Conservation (phyloP, 2,888 invertebrate species). For the Caradrina kadenii region DNA sequence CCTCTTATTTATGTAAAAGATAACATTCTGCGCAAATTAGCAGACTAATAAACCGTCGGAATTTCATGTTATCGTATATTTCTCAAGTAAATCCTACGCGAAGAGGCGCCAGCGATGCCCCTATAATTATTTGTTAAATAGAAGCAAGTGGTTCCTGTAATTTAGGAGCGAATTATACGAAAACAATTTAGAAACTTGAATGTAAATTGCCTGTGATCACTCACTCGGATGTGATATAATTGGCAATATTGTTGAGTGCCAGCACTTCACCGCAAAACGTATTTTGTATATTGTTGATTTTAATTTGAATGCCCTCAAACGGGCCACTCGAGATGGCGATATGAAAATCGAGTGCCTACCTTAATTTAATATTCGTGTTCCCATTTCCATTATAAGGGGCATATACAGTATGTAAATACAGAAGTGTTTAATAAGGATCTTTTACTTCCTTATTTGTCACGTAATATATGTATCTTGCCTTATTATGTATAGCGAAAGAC, state of each 20-base stretch:
- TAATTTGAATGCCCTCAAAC: slow-evolving; percentile 32
- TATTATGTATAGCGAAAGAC: slow-evolving; percentile 3
- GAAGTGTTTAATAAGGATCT: slow-evolving; percentile 15
- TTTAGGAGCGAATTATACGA: slow-evolving; percentile 69
- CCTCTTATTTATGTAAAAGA: slow-evolving; percentile 62
- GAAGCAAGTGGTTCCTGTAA: slow-evolving; percentile 67
- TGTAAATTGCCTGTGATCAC: slow-evolving; percentile 61
- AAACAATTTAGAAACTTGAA: slow-evolving; percentile 61
- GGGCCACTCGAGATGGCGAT: slow-evolving; percentile 20
- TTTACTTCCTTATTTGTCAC: slow-evolving; percentile 18
- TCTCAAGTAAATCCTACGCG: slow-evolving; percentile 47
- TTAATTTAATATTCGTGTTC: slow-evolving; percentile 37
- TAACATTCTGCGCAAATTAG: slow-evolving; percentile 65
- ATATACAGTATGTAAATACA: slow-evolving; percentile 38
- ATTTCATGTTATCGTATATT: slow-evolving; percentile 57
- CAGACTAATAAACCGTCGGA: slow-evolving; percentile 56
- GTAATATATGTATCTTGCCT: not conserved
- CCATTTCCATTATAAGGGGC: slow-evolving; percentile 22
- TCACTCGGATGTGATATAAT: slow-evolving; percentile 62
- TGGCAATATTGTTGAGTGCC: slow-evolving; percentile 61
- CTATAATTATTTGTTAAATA: slow-evolving; percentile 56
- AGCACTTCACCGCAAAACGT: slow-evolving; percentile 35
- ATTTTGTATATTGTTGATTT: slow-evolving; percentile 41
- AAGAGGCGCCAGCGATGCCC: slow-evolving; percentile 23
- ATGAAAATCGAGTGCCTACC: slow-evolving; percentile 28